Evolutionary conservation across 2,113 vertebrate genomes (phyloP).

Genomic region (Dolichotis patagonum): DNA sequence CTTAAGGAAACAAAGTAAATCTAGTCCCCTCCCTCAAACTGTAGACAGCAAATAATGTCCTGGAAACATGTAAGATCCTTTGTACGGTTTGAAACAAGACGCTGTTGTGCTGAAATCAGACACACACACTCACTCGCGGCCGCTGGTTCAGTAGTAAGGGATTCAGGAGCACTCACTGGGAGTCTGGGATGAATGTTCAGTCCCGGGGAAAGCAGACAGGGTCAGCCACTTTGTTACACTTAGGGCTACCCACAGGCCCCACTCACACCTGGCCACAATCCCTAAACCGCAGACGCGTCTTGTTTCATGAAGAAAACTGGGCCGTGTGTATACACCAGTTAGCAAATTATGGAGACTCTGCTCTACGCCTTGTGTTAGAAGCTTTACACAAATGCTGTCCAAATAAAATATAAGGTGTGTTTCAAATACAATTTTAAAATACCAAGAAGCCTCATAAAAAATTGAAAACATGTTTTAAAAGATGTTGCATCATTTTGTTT

Average conservation of each 20-base stretch:
- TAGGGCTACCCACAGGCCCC: not conserved
- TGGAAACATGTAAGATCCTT: not conserved
- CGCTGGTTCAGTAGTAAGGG: not conserved
- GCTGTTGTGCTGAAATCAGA: slow-evolving; percentile 8
- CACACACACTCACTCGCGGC: not conserved
- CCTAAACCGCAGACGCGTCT: not conserved
- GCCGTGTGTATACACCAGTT: not conserved
- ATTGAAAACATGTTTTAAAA: not conserved
- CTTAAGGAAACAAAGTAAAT: not conserved
- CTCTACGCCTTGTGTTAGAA: not conserved
- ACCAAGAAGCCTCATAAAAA: not conserved
- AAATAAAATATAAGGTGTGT: not conserved
- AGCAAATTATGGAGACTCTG: not conserved
- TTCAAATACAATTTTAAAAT: not conserved
- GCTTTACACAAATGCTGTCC: not conserved
- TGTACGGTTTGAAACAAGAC: not conserved
- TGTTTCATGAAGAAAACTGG: not conserved
- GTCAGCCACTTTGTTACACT: not conserved
- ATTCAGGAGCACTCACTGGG: not conserved
- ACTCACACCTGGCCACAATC: not conserved
- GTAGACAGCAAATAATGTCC: not conserved
- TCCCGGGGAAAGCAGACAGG: not conserved
- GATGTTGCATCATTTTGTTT: not conserved
- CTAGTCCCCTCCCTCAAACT: not conserved
- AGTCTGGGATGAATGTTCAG: not conserved